phyloP scores from a whole-genome alignment of 30 jellyfish, hydroid and myxozoan species.

The Aurelia aurita complex sp. Pacific region DNA sequence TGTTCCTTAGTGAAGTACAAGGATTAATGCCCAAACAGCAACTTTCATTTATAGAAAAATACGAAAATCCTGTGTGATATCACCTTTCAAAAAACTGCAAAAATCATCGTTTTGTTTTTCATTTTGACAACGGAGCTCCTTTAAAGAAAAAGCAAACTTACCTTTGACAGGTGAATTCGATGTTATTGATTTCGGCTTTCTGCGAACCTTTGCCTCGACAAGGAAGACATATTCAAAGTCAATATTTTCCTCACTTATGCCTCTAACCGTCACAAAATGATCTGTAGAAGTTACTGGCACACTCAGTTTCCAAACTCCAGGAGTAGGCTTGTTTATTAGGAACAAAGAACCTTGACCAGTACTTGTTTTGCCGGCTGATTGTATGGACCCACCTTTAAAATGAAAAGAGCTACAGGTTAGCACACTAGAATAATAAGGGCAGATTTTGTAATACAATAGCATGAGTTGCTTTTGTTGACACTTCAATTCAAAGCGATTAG shows the following conservation, averaged over 20 bases:
- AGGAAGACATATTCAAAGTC: constrained; percentile 60
- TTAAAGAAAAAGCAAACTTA: background rate
- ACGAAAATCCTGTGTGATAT: too few relatives aligned
- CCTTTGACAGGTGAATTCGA: constrained; percentile 40
- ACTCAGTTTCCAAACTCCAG: constrained; percentile 60
- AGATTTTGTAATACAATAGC: too few relatives aligned
- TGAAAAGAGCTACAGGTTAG: background rate
- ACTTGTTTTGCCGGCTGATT: constrained; percentile 16
- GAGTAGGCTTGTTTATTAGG: constrained; percentile 46
- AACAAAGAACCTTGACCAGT: constrained; percentile 57
- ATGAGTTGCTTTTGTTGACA: too few relatives aligned
- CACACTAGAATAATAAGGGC: background rate
- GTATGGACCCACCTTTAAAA: constrained; percentile 40
- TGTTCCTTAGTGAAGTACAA: too few relatives aligned
- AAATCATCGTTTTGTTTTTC: too few relatives aligned
- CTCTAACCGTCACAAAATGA: constrained; percentile 29
- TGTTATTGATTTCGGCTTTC: constrained; percentile 20
- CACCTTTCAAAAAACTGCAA: too few relatives aligned
- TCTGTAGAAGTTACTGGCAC: constrained; percentile 29
- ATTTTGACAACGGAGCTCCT: too few relatives aligned
- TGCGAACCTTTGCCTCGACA: constrained; percentile 34
- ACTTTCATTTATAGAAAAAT: too few relatives aligned
- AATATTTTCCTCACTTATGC: constrained; percentile 48
- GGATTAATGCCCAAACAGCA: too few relatives aligned
- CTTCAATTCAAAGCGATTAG: too few relatives aligned